Evolutionary conservation across 2,113 vertebrate species (phyloP), one percentile per base, ranked within the genome.

Genomic region (Pontoporia blainvillei): DNA sequence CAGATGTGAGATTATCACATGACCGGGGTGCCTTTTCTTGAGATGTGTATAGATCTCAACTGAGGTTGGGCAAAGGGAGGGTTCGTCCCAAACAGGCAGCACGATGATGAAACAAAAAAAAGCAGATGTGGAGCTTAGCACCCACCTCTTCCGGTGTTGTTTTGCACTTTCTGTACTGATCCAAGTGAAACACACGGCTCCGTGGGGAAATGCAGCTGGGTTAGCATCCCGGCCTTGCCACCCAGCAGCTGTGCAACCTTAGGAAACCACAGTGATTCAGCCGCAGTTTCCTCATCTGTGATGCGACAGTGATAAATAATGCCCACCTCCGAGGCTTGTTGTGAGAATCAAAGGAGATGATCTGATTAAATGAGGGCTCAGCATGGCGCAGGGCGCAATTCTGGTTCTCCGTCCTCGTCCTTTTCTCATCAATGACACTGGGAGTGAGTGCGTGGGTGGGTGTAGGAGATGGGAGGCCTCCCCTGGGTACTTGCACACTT

Each of bases 201-300:
- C 34, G 6, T 23, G 46, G 29, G 20, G 46, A 10, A 34, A 3
- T 0, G 8, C 29, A 25, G 9, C 29, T n/a, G 36, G 14, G 31
- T 17, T 13, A 25, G 57, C 4, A 1, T 21, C 52, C 34, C 10
- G 54, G 57, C 31, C 29, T 6, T 3, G 17, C 17, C 46, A 27
- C 49, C 34, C 0, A 2, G 11, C 9, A 6, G 46, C 52, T 39
- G 3, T 18, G 46, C 15, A 46, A 18, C 64, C 9, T 75, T 2
- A 8, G 59, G 66, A 86, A 5, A 8, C 1, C 0, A 0, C 2
- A 9, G 23, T 3, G 8, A 0, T 0, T 15, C 36, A 57, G 67
- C 23, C 1, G 15, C 1, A 1, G n/a, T 9, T 39, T 36, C 34
- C 64, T 67, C 29, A 1, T 31, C 86, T 21, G 0, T 2, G 27